Evolutionary conservation across 2,888 invertebrate species (phyloP), one percentile per base, ranked within the genome.

Genomic region (Odiellus spinosus): DNA sequence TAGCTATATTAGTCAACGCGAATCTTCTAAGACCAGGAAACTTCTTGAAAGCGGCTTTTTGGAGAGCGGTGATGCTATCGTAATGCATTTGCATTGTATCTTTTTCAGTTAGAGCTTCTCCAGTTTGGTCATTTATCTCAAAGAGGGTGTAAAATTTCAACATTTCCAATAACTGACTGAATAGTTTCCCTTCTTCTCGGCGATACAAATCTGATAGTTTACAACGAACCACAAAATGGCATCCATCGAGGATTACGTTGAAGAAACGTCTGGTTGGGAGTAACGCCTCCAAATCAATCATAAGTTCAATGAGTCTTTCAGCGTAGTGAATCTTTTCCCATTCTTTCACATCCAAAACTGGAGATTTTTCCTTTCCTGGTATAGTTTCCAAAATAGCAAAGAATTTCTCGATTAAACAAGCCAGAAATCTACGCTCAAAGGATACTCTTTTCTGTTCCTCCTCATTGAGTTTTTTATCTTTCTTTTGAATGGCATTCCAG

Each of bases 101-200:
- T 52, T 84, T 79, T 61, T 95, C 88, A 0, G 83, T 85, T 56
- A 96, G 71, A 0, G 93, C 85, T 64, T 93, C 91, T 0, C 96
- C 96, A 1, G 85, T 83, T 60, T 85, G 83, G 62, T 98, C 96
- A 65, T 87, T 90, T 53, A 98, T 98, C 70, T 99, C 98, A 67
- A 98, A 99, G 50, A 86, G 76, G 0, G 87, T 80, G 67, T 98
- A 99, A 64, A 96, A 95, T 63, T 88, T 88, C 45, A 99, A 68
- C 81, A 91, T 90, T 56, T 90, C 85, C 59, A 96, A 68, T 4
- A 98, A 71, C 85, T 95, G 73, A 11, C 77, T 74, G 65, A 93
- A 95, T 21, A 95, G 73, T 65, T 86, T 83, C 38, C 93, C 95
- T 60, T 93, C 91, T 0, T 75, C 71, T 45, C 85, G 47, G 48